Percentiles rank a stretch among this genome's conserved stretches.
These are phyloP conservation scores for Reticulitermes lucifugus DNA, from an alignment of 2,888 invertebrate genomes.

Conservation along the genomic window DNA sequence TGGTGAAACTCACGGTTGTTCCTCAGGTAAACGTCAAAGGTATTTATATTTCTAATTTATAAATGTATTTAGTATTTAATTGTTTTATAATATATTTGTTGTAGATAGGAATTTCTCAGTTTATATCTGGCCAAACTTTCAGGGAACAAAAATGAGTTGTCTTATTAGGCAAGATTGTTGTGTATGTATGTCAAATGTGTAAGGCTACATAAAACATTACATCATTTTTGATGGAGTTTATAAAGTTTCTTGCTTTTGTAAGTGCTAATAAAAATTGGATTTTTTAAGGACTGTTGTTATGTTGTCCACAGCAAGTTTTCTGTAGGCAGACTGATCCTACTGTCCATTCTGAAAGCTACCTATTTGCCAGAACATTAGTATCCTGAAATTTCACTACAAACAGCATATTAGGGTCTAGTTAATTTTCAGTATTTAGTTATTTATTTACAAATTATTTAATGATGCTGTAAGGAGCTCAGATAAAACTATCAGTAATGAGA, in stretches of 20 bases:
- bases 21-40: slow-evolving; percentile 25
- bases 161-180: slow-evolving; percentile 14
- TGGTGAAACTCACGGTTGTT: slow-evolving; percentile 23
- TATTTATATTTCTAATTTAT: slow-evolving; percentile 36
- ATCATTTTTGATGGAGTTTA: slow-evolving; percentile 33
- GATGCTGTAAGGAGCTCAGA: no score
- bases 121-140: slow-evolving; percentile 34
- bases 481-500: no score
- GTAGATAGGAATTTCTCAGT: slow-evolving; percentile 31
- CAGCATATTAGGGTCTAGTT: no score
- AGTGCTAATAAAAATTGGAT: slow-evolving; percentile 30
- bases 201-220: slow-evolving; percentile 25
- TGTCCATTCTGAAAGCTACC: no score
- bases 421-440: no score
- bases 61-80: slow-evolving; percentile 34
- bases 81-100: slow-evolving; percentile 26
- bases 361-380: no score
- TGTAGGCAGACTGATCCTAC: background rate
- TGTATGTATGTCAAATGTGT: slow-evolving; percentile 20
- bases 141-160: slow-evolving; percentile 32
- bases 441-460: no score
- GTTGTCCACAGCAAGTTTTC: background rate
- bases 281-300: slow-evolving; percentile 6
- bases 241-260: slow-evolving; percentile 34
- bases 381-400: no score